Evolutionary conservation across 92 coral and sea anemone species (phyloP).

Genomic region (Porites rus): DNA sequence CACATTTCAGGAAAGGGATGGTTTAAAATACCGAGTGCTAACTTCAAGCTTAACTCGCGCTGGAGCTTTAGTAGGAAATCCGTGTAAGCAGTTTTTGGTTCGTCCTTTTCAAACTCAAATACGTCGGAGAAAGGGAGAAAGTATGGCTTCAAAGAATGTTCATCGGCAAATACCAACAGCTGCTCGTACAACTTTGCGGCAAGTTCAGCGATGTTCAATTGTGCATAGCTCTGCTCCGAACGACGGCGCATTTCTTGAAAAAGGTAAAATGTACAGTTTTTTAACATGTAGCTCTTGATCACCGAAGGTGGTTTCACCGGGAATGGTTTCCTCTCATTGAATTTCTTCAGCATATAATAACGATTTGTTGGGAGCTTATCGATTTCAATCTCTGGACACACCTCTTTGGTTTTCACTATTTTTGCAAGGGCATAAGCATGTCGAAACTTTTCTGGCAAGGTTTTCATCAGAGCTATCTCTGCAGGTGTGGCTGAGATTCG

Average conservation of each 20-base stretch:
- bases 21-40: constrained; percentile 6
- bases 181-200: constrained; percentile 7
- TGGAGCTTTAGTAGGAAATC: constrained; percentile 12
- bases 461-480: constrained; percentile 25
- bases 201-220: constrained; percentile 7
- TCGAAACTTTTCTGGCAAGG: constrained; percentile 33
- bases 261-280: constrained; percentile 28
- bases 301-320: constrained; percentile 26
- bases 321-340: constrained; percentile 15
- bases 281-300: constrained; percentile 48
- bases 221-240: neutral
- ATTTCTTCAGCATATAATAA: constrained; percentile 4
- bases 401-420: constrained; percentile 32
- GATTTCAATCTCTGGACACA: constrained; percentile 41
- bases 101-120: constrained; percentile 40
- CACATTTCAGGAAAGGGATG: constrained; percentile 12
- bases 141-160: constrained; percentile 26
- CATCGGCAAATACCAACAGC: constrained; percentile 35
- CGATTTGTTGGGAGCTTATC: constrained; percentile 29
- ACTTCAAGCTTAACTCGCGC: constrained; percentile 17
- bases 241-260: constrained; percentile 23
- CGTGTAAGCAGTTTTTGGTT: constrained; percentile 2
- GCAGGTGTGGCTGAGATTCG: constrained; percentile 46
- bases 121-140: constrained; percentile 43
- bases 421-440: constrained; percentile 49